Evolutionary conservation across 2,888 invertebrate genomes (phyloP), one percentile per base, ranked within the genome.

Genomic region (Cancer borealis): DNA sequence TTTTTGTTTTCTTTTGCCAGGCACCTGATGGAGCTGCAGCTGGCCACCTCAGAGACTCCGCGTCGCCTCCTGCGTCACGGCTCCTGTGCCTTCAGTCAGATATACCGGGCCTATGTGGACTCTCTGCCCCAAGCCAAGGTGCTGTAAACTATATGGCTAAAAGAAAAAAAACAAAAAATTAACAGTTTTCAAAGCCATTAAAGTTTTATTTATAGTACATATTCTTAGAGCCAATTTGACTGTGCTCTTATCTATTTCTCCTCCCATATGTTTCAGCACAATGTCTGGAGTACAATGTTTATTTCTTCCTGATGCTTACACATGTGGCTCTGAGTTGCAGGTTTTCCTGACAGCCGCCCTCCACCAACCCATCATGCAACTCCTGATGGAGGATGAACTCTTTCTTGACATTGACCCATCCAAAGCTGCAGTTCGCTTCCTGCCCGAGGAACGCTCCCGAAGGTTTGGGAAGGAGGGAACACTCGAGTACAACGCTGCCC

Each of bases 341-440:
- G 97, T 99, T 96, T 99, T 99, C 97, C 97, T 99, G 45, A 98
- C 99, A 3, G 98, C 99, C 0, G 98, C 99, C 0, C 97, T 99
- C 17, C 98, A 99, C 96, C 98, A 98, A 88, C 99, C 99, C 0
- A 98, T 99, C 92, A 98, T 99, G 97, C 97, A 98, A 93, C 97
- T 99, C 88, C 97, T 99, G 79, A 98, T 98, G 96, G 98, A 98
- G 96, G 98, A 98, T 96, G 99, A 99, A 96, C 98, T 98, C 97
- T 98, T 98, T 97, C 97, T 99, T 92, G 99, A 99, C 96, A 98
- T 99, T 66, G 99, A 99, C 97, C 98, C 99, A 0, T 98, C 98
- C 95, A 99, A 99, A 96, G 97, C 98, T 93, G 97, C 98, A 96
- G 97, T 98, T 96, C 97, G 98, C 97, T 98, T 98, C 96, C 97